A percentile compares a stretch with the other conserved stretches of the same genome.
These are phyloP conservation scores for Clytia hemisphaerica DNA, from an alignment of 30 jellyfish, hydroid and myxozoan species.

Conservation along the genomic window DNA sequence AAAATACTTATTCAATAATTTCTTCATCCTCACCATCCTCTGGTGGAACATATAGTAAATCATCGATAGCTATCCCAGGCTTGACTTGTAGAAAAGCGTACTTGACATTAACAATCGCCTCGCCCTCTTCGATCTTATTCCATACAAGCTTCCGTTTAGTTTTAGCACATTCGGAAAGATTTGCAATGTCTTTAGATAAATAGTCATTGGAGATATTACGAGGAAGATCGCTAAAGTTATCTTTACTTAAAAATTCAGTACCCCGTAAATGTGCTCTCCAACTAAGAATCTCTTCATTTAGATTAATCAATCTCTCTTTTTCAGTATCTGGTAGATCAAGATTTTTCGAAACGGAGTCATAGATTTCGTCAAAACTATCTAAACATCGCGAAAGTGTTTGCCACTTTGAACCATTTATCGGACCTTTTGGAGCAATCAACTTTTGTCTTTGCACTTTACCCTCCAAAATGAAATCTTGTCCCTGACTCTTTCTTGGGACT, in stretches of 20 bases:
- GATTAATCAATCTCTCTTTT: not conserved
- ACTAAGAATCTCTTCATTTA: not conserved
- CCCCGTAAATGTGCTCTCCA: not conserved
- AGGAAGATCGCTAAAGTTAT: not conserved
- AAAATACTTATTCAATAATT: too few species aligned
- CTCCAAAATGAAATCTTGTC: not conserved
- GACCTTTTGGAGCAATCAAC: not conserved
- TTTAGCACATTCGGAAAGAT: not conserved
- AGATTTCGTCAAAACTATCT: not conserved
- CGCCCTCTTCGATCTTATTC: not conserved
- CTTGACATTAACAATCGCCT: not conserved
- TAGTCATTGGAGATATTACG: not conserved
- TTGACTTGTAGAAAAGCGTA: too few species aligned
- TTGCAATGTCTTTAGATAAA: not conserved
- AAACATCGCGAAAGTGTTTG: conserved; percentile 3
- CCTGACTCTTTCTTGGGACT: not conserved
- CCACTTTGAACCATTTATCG: not conserved
- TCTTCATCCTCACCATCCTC: too few species aligned
- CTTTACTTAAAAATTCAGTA: not conserved
- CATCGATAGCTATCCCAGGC: too few species aligned
- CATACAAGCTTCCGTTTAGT: not conserved
- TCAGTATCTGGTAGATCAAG: not conserved
- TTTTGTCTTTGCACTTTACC: not conserved
- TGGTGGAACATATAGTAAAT: too few species aligned
- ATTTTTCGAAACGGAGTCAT: not conserved